Base-by-base conservation (phyloP, 30 jellyfish, hydroid and myxozoan genomes). In the Thelohanellus kitauei region DNA sequence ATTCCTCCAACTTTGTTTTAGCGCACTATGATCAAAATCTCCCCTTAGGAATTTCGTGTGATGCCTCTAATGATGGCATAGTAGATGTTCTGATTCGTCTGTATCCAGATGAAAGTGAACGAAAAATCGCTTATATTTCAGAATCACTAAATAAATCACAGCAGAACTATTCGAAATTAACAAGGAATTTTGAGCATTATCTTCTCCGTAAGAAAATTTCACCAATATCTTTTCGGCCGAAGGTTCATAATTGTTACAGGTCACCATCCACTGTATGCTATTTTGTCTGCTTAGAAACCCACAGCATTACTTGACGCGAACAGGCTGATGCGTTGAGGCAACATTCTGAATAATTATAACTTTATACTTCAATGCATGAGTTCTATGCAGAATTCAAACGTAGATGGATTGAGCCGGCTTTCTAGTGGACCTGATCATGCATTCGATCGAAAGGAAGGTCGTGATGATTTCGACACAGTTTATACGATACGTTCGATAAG, bases 1-100 rank as follows among this genome's bases (percentile, higher is more conserved):
- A 15, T 40, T 4, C 2, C n/a, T 22, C 14, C 22, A 45, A 51
- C 18, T 23, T 40, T 3, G 65, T 51, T 3, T 43, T 51, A n/a
- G 65, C 58, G 24, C 65, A 51, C 51, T 51, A 3, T 21, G 64
- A 51, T 22, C n/a, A n/a, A 25, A 22, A 42, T 9, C 62, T 4
- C 5, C 59, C 13, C 3, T 23, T 51, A 5, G 60, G 65, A 35
- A 38, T 40, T 4, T 16, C 65, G 18, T 51, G 65, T 51, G 60
- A 20, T 40, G 60, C 60, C 18, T 48, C 61, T 23, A 17, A 23
- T 17, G 21, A 11, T 2, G 65, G 60, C 14, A 38, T 23, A 9
- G 65, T 33, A 35, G 65, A 40, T 3, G 58, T 51, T 23, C 50
- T 51, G 14, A 38, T 51, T 39, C 65, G 42, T 33, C 3, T 40